Percentiles rank a stretch among this genome's conserved stretches.
Conservation (phyloP, 2,888 invertebrate genomes). For the Therioaphis trifolii region DNA sequence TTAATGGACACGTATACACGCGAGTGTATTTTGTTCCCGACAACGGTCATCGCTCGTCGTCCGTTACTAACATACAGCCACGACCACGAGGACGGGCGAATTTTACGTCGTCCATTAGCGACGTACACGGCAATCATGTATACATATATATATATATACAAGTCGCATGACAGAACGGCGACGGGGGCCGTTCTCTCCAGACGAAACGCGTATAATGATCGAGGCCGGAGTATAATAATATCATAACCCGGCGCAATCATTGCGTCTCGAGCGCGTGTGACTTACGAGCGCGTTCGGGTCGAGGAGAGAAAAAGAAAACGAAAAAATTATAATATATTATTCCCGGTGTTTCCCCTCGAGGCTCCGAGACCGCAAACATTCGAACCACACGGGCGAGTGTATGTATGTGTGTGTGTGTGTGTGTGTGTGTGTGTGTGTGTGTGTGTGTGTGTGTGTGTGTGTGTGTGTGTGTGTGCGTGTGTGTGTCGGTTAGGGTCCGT, state of each 20-base stretch:
- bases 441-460: too few relatives aligned
- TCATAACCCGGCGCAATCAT: too few relatives aligned
- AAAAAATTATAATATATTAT: conserved; percentile 39
- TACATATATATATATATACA: background rate
- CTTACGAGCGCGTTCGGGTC: too few relatives aligned
- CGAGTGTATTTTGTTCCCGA: background rate
- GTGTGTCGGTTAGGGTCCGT: background rate
- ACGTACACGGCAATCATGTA: background rate
- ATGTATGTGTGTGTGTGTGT: too few relatives aligned
- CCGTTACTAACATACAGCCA: too few relatives aligned
- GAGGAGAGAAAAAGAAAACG: background rate
- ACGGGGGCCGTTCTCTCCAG: too few relatives aligned
- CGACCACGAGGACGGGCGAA: background rate
- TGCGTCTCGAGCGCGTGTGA: too few relatives aligned
- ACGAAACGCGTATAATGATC: too few relatives aligned
- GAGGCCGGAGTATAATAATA: too few relatives aligned
- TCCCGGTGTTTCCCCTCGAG: conserved; percentile 8
- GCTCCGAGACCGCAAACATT: conserved; percentile 8
- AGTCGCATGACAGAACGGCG: background rate
- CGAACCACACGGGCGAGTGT: background rate
- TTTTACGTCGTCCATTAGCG: background rate
- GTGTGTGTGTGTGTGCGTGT: too few relatives aligned
- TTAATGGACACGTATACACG: background rate
- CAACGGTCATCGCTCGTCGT: background rate
- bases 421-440: too few relatives aligned